Conservation (phyloP, 2,888 invertebrate genomes). For the Syritta pipiens region DNA sequence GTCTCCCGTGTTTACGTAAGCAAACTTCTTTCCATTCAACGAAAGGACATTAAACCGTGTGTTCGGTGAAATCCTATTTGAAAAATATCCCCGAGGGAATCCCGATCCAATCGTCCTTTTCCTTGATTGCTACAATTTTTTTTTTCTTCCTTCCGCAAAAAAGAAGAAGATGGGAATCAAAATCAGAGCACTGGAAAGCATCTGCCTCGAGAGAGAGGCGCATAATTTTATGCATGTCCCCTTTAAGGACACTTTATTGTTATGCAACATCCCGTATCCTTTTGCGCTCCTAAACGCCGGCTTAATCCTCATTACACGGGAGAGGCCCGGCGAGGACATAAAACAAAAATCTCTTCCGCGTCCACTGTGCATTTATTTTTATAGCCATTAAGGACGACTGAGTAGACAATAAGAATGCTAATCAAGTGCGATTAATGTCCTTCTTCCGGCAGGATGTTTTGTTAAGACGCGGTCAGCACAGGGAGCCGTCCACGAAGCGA, state of each 20-base stretch:
- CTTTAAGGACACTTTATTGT: conserved; percentile 47
- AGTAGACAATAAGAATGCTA: conserved; percentile 65
- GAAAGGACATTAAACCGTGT: conserved; percentile 56
- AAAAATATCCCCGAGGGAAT: conserved; percentile 46
- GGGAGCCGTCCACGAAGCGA: conserved; percentile 31
- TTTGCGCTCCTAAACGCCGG: conserved; percentile 42
- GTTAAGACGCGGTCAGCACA: conserved; percentile 29
- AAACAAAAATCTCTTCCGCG: conserved; percentile 31
- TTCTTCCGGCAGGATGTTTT: conserved; percentile 51
- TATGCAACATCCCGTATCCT: conserved; percentile 55
- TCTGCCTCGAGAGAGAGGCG: conserved; percentile 33
- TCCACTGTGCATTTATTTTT: conserved; percentile 33
- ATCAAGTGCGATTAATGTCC: conserved; percentile 67
- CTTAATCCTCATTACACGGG: conserved; percentile 64
- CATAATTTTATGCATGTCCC: conserved; percentile 57
- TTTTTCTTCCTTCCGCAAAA: neutral
- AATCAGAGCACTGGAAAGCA: conserved; percentile 55
- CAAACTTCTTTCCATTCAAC: conserved; percentile 63
- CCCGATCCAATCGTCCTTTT: conserved; percentile 45
- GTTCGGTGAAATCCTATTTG: conserved; percentile 20
- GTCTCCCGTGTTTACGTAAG: conserved; percentile 58
- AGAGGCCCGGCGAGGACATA: conserved; percentile 43
- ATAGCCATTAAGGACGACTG: conserved; percentile 53
- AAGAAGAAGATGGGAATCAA: conserved; percentile 32
- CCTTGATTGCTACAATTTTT: conserved; percentile 49